phyloP scores from a whole-genome alignment of 2,797 vertebrate genomes.

The Peromyscus nudipes region DNA sequence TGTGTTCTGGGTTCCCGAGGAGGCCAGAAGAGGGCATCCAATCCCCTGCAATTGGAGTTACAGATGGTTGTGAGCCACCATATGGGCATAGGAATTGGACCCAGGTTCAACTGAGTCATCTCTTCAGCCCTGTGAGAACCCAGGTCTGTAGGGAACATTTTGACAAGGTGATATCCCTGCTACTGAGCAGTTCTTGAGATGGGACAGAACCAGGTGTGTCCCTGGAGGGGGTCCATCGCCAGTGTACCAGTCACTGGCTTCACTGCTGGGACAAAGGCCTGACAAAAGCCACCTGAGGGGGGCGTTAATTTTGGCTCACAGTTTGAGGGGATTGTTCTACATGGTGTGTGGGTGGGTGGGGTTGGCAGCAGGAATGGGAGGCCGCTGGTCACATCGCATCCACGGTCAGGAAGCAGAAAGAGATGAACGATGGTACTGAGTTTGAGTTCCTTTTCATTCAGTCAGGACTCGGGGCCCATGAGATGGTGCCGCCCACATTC shows the following conservation, averaged over 20 bases:
- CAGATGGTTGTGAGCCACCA: not conserved
- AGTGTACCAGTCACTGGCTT: not conserved
- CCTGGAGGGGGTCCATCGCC: not conserved
- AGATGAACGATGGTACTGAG: too few species aligned
- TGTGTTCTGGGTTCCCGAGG: not conserved
- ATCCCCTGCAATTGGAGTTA: not conserved
- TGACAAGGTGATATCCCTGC: fast-evolving
- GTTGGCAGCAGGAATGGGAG: not conserved
- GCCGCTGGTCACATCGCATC: not conserved
- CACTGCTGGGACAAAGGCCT: not conserved
- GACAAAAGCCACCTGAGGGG: not conserved
- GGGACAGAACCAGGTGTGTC: not conserved
- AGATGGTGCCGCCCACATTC: not conserved
- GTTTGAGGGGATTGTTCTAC: too few species aligned
- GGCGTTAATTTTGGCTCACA: not conserved
- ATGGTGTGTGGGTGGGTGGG: too few species aligned
- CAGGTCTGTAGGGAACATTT: not conserved
- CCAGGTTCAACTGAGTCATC: not conserved
- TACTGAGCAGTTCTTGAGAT: not conserved
- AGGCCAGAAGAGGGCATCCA: not conserved
- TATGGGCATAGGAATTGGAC: not conserved
- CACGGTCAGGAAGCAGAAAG: not conserved
- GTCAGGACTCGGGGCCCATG: too few species aligned
- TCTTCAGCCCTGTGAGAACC: not conserved
- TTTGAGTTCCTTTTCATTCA: not conserved